Evolutionary conservation across 2,888 invertebrate species (phyloP).

Genomic region (Ectemnius cavifrons): DNA sequence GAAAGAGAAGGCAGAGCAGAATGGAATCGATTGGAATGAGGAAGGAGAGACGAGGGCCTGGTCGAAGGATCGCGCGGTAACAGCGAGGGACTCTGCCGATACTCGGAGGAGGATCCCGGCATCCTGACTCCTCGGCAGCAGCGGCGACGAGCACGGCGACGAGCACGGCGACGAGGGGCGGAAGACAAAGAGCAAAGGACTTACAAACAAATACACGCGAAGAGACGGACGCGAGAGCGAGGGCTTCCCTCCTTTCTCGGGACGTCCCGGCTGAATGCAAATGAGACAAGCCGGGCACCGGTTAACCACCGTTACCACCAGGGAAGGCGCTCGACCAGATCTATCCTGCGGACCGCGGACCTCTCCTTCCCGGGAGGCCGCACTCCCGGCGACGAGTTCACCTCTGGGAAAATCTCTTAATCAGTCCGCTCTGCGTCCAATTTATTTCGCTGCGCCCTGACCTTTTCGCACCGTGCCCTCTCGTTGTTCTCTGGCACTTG

Average conservation of each 20-base stretch:
- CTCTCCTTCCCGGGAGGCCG: conserved; percentile 12
- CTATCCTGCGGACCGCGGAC: conserved; percentile 55
- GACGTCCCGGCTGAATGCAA: conserved; percentile 69
- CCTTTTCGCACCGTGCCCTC: no score
- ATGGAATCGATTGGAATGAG: conserved; percentile 63
- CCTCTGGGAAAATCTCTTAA: conserved; percentile 1
- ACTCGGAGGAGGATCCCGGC: conserved; percentile 16
- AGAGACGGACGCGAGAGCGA: conserved; percentile 46
- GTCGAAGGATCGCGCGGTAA: conserved; percentile 47
- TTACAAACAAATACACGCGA: conserved; percentile 50
- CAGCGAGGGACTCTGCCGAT: conserved; percentile 24
- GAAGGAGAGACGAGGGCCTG: conserved; percentile 58
- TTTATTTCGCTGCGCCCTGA: no score
- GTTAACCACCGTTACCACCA: conserved; percentile 70
- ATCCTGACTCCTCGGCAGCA: conserved; percentile 26
- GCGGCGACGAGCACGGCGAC: no score
- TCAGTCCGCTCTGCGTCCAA: no score
- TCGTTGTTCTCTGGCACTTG: no score
- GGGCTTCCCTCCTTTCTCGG: conserved; percentile 48
- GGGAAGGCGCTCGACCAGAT: conserved; percentile 67
- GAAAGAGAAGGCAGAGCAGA: conserved; percentile 6
- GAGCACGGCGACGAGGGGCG: conserved; percentile 3
- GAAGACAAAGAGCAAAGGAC: conserved; percentile 43
- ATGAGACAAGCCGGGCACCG: conserved; percentile 72
- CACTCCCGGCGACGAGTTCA: conserved; percentile 19